Evolutionary conservation across 2,113 vertebrate genomes (phyloP).

Genomic region (Triplophysa tibetana): DNA sequence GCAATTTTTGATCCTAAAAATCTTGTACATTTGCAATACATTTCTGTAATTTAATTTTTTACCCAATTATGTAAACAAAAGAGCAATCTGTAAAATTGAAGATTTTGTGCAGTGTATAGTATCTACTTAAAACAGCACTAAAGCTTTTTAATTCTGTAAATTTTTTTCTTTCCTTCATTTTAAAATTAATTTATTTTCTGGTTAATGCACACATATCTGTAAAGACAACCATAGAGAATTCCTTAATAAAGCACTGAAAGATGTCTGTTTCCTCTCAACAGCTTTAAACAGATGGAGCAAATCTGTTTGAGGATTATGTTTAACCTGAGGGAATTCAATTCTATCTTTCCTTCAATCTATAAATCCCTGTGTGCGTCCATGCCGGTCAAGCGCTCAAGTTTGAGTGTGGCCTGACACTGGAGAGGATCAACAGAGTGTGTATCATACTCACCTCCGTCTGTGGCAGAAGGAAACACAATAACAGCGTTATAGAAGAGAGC

Average conservation of each 20-base stretch:
- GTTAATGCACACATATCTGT: not conserved
- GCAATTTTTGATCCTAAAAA: no score
- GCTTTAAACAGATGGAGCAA: constrained; percentile 71
- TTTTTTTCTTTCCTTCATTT: not conserved
- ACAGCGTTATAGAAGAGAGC: constrained; percentile 69
- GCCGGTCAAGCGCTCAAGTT: not conserved
- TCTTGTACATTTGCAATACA: no score
- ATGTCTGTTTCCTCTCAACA: constrained; percentile 58
- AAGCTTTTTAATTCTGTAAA: no score
- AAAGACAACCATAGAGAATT: constrained; percentile 3
- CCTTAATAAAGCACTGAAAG: constrained; percentile 65
- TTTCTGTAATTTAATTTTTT: no score
- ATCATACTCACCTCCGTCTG: constrained; percentile 80
- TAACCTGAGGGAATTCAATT: constrained; percentile 67
- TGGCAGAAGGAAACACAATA: constrained; percentile 69
- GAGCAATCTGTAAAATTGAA: no score
- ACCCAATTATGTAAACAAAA: no score
- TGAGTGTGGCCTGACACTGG: constrained; percentile 59
- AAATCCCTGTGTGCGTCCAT: constrained; percentile 22
- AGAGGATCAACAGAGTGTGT: constrained; percentile 60
- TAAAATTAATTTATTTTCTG: not conserved
- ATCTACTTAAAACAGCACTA: no score
- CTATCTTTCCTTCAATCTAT: constrained; percentile 26
- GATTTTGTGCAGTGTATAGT: no score
- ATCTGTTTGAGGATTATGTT: constrained; percentile 69